Conservation (phyloP, 2,113 vertebrate species). For the Pollimyrus isidori region DNA sequence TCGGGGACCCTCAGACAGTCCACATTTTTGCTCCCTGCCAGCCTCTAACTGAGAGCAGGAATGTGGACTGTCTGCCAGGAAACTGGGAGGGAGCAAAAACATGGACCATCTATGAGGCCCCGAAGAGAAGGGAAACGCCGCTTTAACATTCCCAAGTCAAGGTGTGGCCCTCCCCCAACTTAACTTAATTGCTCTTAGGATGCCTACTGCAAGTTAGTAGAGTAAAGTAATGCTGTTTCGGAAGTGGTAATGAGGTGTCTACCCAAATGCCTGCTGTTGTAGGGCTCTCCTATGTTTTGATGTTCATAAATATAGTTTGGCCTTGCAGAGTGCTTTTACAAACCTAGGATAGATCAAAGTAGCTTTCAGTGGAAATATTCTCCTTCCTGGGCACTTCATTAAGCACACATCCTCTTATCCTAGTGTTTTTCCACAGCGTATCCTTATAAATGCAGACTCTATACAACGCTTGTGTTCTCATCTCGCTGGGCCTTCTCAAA, state of each 20-base stretch:
- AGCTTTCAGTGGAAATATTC: not conserved
- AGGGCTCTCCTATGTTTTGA: slow-evolving; percentile 26
- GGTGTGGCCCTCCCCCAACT: not conserved
- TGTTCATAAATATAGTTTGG: slow-evolving; percentile 38
- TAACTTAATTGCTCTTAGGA: not conserved
- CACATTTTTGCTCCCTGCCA: not conserved
- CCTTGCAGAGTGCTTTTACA: not conserved
- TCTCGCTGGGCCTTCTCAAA: not conserved
- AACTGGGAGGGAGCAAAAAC: not conserved
- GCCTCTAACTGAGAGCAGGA: not conserved
- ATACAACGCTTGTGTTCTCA: not conserved
- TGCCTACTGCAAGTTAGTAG: not conserved
- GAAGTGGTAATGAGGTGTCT: not conserved
- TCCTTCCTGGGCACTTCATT: not conserved
- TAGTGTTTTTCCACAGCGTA: not conserved
- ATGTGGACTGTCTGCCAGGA: not conserved
- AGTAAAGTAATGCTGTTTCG: not conserved
- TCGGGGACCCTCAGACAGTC: not conserved
- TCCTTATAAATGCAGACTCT: not conserved
- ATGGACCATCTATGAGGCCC: not conserved
- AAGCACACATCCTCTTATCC: not conserved
- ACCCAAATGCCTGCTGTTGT: not conserved
- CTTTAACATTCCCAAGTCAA: not conserved
- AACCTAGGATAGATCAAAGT: not conserved
- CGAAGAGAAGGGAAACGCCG: not conserved